Percentiles rank a stretch among this genome's conserved stretches.
Conservation (phyloP, 2,797 vertebrate species). For the Argentina silus region DNA sequence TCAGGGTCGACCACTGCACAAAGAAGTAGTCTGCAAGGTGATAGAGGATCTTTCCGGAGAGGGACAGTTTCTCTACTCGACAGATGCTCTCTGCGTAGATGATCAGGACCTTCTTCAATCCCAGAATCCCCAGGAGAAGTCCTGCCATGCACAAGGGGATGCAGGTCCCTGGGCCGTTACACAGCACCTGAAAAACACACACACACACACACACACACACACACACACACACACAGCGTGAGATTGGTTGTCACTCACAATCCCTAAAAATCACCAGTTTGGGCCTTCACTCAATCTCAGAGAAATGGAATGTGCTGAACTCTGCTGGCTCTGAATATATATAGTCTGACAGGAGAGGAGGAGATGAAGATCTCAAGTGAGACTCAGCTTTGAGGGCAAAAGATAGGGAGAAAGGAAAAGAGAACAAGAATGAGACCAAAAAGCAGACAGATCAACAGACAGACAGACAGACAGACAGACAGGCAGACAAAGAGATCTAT, state of each 20-base stretch:
- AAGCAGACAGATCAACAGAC: neutral
- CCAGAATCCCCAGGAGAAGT: constrained; percentile 86
- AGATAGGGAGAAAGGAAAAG: neutral
- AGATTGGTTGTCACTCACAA: neutral
- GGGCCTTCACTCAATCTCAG: constrained; percentile 9
- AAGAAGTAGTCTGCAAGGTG: constrained; percentile 89
- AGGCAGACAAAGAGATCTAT: neutral
- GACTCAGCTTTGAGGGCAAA: neutral
- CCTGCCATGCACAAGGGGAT: constrained; percentile 88
- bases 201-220: constrained; percentile 30
- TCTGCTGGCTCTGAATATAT: constrained; percentile 18
- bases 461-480: neutral
- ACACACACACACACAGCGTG: neutral
- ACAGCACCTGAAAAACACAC: constrained; percentile 86
- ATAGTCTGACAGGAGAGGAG: constrained; percentile 2
- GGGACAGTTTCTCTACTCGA: constrained; percentile 88
- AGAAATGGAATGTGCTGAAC: constrained; percentile 18
- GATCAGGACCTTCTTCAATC: constrained; percentile 87
- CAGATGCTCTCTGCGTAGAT: constrained; percentile 95
- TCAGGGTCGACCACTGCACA: constrained; percentile 91
- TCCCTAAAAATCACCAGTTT: constrained; percentile 6
- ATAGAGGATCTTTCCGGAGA: constrained; percentile 91
- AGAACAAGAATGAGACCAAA: neutral
- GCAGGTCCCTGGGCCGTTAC: constrained; percentile 95
- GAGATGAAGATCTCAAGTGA: neutral